Evolutionary conservation across 2,888 invertebrate genomes (phyloP).

Genomic region (Volucella inanis): DNA sequence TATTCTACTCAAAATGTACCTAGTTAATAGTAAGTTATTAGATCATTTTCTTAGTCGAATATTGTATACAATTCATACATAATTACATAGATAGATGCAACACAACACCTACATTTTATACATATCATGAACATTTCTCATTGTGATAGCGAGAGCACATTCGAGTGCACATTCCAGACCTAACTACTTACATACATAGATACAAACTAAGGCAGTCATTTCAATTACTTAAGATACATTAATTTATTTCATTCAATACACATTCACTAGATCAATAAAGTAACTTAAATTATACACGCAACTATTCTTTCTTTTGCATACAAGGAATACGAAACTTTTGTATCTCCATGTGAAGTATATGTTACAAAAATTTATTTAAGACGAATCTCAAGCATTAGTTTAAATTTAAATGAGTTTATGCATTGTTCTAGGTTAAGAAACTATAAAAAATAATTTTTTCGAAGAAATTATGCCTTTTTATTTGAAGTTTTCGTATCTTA

Average conservation of each 20-base stretch:
- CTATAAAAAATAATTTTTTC: neutral
- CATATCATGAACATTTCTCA: slow-evolving; percentile 24
- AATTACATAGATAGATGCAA: too few species aligned
- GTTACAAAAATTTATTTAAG: too few species aligned
- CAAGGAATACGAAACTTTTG: too few species aligned
- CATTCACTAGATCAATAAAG: too few species aligned
- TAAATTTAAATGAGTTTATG: too few species aligned
- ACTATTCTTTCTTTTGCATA: too few species aligned
- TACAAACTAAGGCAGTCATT: slow-evolving; percentile 7
- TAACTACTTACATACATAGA: neutral
- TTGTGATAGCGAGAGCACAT: slow-evolving; percentile 33
- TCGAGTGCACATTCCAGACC: too few species aligned
- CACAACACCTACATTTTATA: neutral
- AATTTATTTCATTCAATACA: too few species aligned
- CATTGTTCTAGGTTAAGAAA: neutral
- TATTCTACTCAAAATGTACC: neutral
- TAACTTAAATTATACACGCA: too few species aligned
- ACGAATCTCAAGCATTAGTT: too few species aligned
- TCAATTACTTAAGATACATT: too few species aligned
- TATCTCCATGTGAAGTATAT: too few species aligned
- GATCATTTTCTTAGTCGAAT: slow-evolving; percentile 37
- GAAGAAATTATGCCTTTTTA: neutral
- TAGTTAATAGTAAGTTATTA: slow-evolving; percentile 23
- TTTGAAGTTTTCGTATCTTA: neutral
- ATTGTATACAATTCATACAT: neutral